phyloP scores from a whole-genome alignment of 2,113 vertebrate species.

The Eudorcas thomsonii region DNA sequence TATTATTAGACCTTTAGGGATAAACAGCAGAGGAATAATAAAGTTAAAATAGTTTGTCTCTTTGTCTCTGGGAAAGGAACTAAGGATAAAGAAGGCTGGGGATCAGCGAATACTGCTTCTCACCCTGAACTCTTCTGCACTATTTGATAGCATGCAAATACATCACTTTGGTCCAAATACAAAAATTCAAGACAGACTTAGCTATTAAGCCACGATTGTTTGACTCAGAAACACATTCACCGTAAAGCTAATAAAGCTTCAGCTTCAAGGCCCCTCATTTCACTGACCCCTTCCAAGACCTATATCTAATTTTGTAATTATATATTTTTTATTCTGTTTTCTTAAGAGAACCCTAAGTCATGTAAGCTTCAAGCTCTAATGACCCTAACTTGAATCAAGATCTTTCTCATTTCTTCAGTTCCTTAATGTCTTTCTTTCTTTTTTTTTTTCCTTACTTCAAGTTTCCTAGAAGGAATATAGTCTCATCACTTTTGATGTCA shows the following conservation, averaged over 20 bases:
- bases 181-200: conserved; percentile 1
- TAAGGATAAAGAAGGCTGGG: background rate
- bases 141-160: background rate
- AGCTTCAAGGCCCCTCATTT: background rate
- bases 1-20: background rate
- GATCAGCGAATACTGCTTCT: background rate
- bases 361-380: background rate
- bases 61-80: background rate
- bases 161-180: background rate
- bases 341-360: background rate
- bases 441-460: background rate
- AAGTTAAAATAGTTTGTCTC: background rate
- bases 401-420: background rate
- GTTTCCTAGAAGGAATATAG: background rate
- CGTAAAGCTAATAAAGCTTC: background rate
- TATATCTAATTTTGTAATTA: background rate
- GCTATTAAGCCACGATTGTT: background rate
- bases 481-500: background rate
- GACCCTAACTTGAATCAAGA: background rate
- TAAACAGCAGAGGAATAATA: background rate
- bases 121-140: background rate
- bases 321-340: background rate
- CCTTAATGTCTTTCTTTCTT: background rate
- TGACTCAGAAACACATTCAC: background rate
- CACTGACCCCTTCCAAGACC: background rate